A percentile compares a stretch with the other conserved stretches of the same genome.
Evolutionary conservation across 2,888 invertebrate species (phyloP).

Genomic region (Elysia crispata): DNA sequence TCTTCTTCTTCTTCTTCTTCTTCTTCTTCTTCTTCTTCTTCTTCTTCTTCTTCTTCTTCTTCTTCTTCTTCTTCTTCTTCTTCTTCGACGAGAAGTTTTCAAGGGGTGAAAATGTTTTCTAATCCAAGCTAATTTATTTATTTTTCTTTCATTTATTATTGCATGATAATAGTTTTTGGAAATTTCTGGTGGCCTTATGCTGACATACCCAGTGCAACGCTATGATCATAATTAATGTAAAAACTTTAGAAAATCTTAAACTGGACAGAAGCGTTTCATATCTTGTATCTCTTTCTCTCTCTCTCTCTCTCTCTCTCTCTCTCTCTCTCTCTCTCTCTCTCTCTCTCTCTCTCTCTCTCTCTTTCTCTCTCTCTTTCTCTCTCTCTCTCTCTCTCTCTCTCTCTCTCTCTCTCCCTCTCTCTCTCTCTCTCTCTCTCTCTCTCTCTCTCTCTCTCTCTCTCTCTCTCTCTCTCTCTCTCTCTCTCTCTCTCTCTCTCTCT

Average conservation of each 20-base stretch:
- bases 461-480: slow-evolving; percentile 37
- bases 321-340: background rate
- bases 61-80: background rate
- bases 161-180: too few relatives aligned
- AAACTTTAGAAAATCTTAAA: too few relatives aligned
- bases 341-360: slow-evolving; percentile 32
- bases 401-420: slow-evolving; percentile 36
- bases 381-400: slow-evolving; percentile 29
- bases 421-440: slow-evolving; percentile 24
- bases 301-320: background rate
- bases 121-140: background rate
- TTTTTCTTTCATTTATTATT: too few relatives aligned
- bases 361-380: slow-evolving; percentile 25
- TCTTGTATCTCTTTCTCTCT: background rate
- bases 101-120: background rate
- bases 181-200: too few relatives aligned
- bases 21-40: too few relatives aligned
- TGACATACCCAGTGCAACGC: too few relatives aligned
- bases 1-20: background rate
- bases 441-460: slow-evolving; percentile 26
- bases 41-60: background rate
- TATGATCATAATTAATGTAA: too few relatives aligned
- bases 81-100: background rate
- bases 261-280: background rate
- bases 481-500: slow-evolving; percentile 24